phyloP scores from a whole-genome alignment of 2,888 invertebrate species.

The Eupsilia transversa region DNA sequence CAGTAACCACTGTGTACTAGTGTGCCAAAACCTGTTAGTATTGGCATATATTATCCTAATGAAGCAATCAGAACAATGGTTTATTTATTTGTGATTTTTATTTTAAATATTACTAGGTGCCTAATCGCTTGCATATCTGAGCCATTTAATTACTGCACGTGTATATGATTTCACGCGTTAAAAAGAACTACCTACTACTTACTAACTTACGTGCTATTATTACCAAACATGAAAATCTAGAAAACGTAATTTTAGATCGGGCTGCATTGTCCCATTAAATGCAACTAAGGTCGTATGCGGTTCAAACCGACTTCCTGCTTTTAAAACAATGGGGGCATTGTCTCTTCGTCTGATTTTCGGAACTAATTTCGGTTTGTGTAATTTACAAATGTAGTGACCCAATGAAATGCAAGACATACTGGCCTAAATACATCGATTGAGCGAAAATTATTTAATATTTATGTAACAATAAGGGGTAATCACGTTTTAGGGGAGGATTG shows the following conservation, averaged over 20 bases:
- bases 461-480: too few species aligned
- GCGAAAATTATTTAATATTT: not conserved
- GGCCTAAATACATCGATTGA: slow-evolving; percentile 62
- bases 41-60: not conserved
- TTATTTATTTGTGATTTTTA: slow-evolving; percentile 3
- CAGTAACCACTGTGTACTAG: not conserved
- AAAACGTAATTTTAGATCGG: slow-evolving; percentile 18
- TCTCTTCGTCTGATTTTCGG: slow-evolving; percentile 66
- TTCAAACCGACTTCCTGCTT: slow-evolving; percentile 70
- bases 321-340: slow-evolving; percentile 74
- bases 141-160: slow-evolving; percentile 48
- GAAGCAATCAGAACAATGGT: not conserved
- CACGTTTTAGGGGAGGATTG: too few species aligned
- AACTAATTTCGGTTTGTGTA: slow-evolving; percentile 69
- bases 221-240: slow-evolving; percentile 33
- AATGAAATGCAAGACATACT: slow-evolving; percentile 58
- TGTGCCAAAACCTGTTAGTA: not conserved
- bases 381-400: slow-evolving; percentile 66
- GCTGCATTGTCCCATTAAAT: slow-evolving; percentile 31
- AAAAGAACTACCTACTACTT: not conserved
- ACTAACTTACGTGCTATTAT: slow-evolving; percentile 3
- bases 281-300: slow-evolving; percentile 66
- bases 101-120: slow-evolving; percentile 10
- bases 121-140: slow-evolving; percentile 33
- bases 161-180: slow-evolving; percentile 33